Conservation (phyloP, 2,797 vertebrate species). For the Onychomys leucogaster region DNA sequence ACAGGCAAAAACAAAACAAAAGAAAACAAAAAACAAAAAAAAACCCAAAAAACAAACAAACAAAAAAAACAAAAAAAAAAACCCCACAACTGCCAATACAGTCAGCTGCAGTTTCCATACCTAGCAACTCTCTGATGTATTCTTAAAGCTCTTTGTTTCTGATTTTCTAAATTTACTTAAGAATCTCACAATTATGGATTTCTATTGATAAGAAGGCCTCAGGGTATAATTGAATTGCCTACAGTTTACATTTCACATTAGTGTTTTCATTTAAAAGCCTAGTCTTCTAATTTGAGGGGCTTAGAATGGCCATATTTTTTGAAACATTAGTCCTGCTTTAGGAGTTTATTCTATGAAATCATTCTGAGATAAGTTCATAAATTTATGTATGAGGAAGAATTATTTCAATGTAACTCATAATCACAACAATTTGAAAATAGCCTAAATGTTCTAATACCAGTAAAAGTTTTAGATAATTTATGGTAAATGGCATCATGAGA, state of each 20-base stretch:
- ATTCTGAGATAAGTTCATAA: slow-evolving; percentile 47
- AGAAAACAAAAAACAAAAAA: no score
- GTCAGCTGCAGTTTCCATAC: background rate
- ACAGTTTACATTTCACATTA: background rate
- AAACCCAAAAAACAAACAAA: no score
- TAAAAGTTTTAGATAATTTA: slow-evolving; percentile 42
- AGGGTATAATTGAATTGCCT: background rate
- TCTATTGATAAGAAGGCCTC: background rate
- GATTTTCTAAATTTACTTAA: slow-evolving; percentile 22
- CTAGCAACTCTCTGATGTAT: background rate
- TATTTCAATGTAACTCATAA: slow-evolving; percentile 47
- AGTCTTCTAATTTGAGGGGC: background rate
- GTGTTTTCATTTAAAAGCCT: background rate
- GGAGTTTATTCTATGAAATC: slow-evolving; percentile 48
- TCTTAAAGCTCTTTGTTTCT: background rate
- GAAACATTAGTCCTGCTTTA: slow-evolving; percentile 12
- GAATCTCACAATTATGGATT: background rate
- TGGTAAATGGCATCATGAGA: slow-evolving; percentile 41
- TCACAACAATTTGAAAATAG: slow-evolving; percentile 53
- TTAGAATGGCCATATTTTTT: background rate
- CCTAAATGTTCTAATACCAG: background rate
- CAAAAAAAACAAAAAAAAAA: no score
- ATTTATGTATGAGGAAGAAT: slow-evolving; percentile 64
- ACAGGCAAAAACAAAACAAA: background rate
- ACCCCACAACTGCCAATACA: background rate